Evolutionary conservation across 2,113 vertebrate genomes (phyloP).

Genomic region (Oenanthe oenanthe): DNA sequence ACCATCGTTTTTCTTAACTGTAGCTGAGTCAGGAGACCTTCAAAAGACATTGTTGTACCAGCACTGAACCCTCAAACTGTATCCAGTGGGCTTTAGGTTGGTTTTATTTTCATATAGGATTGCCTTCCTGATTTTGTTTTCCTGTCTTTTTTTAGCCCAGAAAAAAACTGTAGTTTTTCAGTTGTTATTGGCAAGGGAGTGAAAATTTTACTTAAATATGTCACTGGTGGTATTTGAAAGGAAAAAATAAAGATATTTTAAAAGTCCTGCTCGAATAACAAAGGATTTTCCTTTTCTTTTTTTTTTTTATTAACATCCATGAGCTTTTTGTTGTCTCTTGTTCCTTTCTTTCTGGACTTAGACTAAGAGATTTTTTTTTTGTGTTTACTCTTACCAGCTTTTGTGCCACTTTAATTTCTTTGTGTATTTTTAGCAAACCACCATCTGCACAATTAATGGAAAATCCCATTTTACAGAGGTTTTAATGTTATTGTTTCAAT

Average conservation of each 20-base stretch:
- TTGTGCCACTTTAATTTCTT: constrained; percentile 11
- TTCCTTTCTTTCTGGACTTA: not conserved
- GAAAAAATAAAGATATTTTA: constrained; percentile 23
- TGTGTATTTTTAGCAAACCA: not conserved
- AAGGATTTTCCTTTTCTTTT: not conserved
- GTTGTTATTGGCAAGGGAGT: not conserved
- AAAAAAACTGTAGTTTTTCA: not conserved
- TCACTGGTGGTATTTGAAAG: not conserved
- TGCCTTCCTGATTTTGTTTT: constrained; percentile 4
- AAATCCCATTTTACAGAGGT: constrained; percentile 23
- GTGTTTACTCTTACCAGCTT: constrained; percentile 12
- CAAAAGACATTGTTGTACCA: not conserved
- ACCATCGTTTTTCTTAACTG: not conserved
- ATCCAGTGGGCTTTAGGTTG: not conserved
- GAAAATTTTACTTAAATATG: not conserved
- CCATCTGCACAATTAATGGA: not conserved
- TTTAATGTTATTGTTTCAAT: constrained; percentile 23
- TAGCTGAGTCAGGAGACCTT: not conserved
- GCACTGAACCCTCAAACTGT: not conserved
- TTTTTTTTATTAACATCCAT: not conserved
- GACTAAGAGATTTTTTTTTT: not conserved
- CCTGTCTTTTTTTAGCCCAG: not conserved
- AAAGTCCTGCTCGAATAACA: not conserved
- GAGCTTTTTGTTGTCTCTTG: not conserved
- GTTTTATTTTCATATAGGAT: not conserved